phyloP scores from a whole-genome alignment of 2,888 invertebrate genomes.

The Euspilapteryx auroguttella region DNA sequence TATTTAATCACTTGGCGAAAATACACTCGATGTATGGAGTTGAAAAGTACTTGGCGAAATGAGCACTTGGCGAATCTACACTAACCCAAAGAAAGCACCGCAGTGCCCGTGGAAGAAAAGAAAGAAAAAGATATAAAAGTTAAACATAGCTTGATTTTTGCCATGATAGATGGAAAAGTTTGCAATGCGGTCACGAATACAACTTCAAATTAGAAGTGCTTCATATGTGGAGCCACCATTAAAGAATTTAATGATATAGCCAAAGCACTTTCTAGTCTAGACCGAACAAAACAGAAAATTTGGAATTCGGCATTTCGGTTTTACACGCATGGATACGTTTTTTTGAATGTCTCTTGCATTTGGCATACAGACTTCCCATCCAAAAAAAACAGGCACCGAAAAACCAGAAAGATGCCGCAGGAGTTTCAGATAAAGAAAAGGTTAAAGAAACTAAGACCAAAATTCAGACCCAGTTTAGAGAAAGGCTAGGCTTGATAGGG shows the following conservation, averaged over 20 bases:
- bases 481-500: slow-evolving; percentile 6
- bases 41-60: too few species aligned
- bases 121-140: slow-evolving; percentile 9
- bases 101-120: too few species aligned
- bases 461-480: slow-evolving; percentile 8
- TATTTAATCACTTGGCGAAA: too few species aligned
- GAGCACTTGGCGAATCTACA: too few species aligned
- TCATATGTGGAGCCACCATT: slow-evolving; percentile 15
- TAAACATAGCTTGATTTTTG: slow-evolving; percentile 11
- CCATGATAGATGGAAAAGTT: slow-evolving; percentile 18
- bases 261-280: too few species aligned
- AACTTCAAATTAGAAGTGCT: slow-evolving; percentile 15
- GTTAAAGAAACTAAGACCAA: slow-evolving; percentile 6
- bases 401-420: slow-evolving; percentile 5
- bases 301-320: slow-evolving; percentile 14
- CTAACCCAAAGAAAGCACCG: too few species aligned
- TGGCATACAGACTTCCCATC: slow-evolving; percentile 16
- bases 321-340: slow-evolving; percentile 15
- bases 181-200: slow-evolving; percentile 17
- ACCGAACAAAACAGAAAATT: slow-evolving; percentile 8
- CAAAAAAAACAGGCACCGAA: slow-evolving; percentile 13
- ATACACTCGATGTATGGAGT: too few species aligned
- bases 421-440: too few species aligned
- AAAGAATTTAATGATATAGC: slow-evolving; percentile 15
- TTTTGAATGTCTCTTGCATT: slow-evolving; percentile 15